A percentile compares a stretch with the other conserved stretches of the same genome.
phyloP scores from a whole-genome alignment of 2,113 vertebrate species.

The Balaeniceps rex region DNA sequence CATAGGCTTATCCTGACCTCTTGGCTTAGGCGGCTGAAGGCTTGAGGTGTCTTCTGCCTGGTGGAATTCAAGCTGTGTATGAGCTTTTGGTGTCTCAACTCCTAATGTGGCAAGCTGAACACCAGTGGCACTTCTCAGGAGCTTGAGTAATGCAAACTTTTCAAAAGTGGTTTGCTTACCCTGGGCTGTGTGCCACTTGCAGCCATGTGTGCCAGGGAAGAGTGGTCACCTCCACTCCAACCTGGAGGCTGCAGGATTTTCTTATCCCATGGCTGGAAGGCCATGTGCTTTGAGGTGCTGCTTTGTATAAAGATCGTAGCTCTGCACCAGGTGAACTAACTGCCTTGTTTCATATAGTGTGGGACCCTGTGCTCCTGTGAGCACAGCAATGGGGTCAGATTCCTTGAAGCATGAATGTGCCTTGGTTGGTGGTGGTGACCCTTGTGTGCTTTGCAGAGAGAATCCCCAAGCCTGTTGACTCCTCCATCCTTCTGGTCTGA shows the following conservation, averaged over 20 bases:
- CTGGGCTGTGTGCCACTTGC: too few species aligned
- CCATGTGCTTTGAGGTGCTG: background rate
- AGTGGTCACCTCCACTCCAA: background rate
- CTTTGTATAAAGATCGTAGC: background rate
- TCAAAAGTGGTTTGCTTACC: background rate
- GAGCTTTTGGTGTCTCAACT: background rate
- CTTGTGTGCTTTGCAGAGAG: background rate
- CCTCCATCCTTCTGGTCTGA: background rate
- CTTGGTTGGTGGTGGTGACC: background rate
- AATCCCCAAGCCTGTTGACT: background rate
- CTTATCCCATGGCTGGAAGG: background rate
- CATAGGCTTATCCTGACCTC: background rate
- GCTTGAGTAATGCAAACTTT: too few species aligned
- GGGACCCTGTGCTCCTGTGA: background rate
- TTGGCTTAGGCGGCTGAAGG: background rate
- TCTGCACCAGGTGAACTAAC: background rate
- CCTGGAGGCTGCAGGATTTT: background rate
- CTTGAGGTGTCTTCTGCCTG: background rate
- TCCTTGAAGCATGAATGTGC: background rate
- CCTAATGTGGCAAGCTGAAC: background rate
- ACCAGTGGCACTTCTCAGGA: background rate
- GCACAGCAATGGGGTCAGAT: background rate
- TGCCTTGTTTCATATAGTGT: rapidly evolving
- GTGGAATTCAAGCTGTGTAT: background rate
- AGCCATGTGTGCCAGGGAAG: too few species aligned